phyloP scores from a whole-genome alignment of 2,113 vertebrate species.

The Azemiops feae region DNA sequence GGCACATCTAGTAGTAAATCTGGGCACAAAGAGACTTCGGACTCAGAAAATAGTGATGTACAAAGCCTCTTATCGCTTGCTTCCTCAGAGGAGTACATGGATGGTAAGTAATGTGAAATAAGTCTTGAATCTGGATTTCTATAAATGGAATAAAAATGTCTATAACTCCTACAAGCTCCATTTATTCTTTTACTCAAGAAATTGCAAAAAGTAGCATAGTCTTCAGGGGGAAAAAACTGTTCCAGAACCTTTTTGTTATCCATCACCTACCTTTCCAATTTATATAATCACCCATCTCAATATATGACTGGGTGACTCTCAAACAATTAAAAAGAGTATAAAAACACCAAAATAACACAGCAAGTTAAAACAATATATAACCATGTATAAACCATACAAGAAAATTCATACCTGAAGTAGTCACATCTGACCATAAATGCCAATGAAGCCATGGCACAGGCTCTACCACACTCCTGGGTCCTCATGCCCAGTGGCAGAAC shows the following conservation, averaged over 20 bases:
- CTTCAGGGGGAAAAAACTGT: not conserved
- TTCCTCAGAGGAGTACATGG: slow-evolving; percentile 89
- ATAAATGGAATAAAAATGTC: not conserved
- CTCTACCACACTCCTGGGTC: not conserved
- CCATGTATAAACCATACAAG: not conserved
- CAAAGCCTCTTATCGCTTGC: slow-evolving; percentile 94
- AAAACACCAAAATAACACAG: not conserved
- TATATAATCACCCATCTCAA: not conserved
- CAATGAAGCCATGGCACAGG: not conserved
- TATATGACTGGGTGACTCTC: not conserved
- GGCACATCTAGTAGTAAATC: slow-evolving; percentile 76
- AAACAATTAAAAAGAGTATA: not conserved
- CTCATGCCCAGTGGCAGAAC: not conserved
- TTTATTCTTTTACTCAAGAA: not conserved
- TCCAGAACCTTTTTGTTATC: not conserved
- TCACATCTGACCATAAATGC: not conserved
- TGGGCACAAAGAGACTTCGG: slow-evolving; percentile 76
- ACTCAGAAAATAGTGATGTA: slow-evolving; percentile 92
- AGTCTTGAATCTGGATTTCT: slow-evolving; percentile 20
- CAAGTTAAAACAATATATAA: not conserved
- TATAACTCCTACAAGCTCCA: not conserved
- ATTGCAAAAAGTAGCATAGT: not conserved
- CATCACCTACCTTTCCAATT: not conserved
- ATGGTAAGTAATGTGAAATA: slow-evolving; percentile 76
- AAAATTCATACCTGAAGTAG: not conserved